Base-by-base conservation (phyloP, 37 sponge, comb jelly and placozoan genomes). In the Sycon ciliatum region DNA sequence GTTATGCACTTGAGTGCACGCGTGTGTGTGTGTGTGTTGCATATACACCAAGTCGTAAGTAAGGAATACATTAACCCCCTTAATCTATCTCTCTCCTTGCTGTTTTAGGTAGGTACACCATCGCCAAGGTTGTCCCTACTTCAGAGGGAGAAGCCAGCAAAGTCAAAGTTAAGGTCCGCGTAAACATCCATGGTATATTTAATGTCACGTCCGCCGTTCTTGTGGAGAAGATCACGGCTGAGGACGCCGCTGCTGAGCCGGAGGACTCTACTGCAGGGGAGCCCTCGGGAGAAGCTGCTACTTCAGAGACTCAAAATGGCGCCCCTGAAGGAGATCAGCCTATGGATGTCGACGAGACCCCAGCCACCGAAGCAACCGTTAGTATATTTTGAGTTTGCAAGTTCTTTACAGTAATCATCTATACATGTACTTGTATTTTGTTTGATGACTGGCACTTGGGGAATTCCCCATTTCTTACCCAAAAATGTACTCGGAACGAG, bases 181-280 rank as follows among this genome's bases (percentile, higher is more conserved):
- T 89, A 64, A 89, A 86, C 68, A 89, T 79, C 28, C 90, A 93
- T 73, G 91, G 99, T 0, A 74, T 93, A 4, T 85, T 98, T 68
- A 57, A 22, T 6, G 66, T 98, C 35, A 79, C 78, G 55, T 64
- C 60, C 16, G 94, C 91, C 11, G 77, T 79, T 16, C 54, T 89
- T 52, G 70, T 85, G 20, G 88, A 89, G 78, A 92, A 83, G 63
- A 32, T 77, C 9, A 11, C 63, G 24, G 22, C 63, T 22, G 63
- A 22, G 39, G 35, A 38, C n/a, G 68, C 49, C 6, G 38, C 49
- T 11, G 67, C 34, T 3, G 40, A 34, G 52, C 31, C 26, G 38
- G 54, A 63, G 31, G 75, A 40, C 16, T 24, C 5, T 24, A 23
- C 63, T 2, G 62, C 61, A 31, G 63, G 23, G 3, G 30, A 68